A percentile compares a stretch with the other conserved stretches of the same genome.
These are phyloP conservation scores for Mylabris sibirica DNA, from an alignment of 2,888 invertebrate genomes.

Conservation along the genomic window DNA sequence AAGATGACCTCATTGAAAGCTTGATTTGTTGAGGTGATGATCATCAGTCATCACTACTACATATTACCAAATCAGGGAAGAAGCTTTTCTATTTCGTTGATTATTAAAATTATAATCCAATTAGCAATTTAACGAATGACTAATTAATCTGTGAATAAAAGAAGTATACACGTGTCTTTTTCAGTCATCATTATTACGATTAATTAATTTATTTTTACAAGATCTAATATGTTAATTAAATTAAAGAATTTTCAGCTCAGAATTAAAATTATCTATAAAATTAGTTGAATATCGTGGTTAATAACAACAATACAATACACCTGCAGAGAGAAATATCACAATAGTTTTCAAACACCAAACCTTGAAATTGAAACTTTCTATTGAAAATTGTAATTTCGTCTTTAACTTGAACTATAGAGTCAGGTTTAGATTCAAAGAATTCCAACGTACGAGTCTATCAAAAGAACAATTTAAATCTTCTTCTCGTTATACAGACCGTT, in stretches of 20 bases:
- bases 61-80: neutral
- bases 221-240: neutral
- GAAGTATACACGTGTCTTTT: slow-evolving; percentile 13
- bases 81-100: too few relatives aligned
- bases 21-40: slow-evolving; percentile 23
- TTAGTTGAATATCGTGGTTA: too few relatives aligned
- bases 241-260: neutral
- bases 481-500: too few relatives aligned
- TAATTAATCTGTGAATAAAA: slow-evolving; percentile 21
- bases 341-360: neutral
- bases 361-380: neutral
- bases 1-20: neutral
- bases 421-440: too few relatives aligned
- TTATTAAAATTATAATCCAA: too few relatives aligned
- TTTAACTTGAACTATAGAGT: too few relatives aligned
- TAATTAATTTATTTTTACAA: neutral
- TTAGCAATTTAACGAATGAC: too few relatives aligned
- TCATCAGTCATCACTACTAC: slow-evolving; percentile 5
- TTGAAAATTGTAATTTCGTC: neutral
- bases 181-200: neutral
- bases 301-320: neutral
- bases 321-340: neutral
- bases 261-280: too few relatives aligned
- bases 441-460: too few relatives aligned
- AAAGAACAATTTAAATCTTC: too few relatives aligned